Conservation (phyloP, 2,888 invertebrate species). For the Ptilodon capucinus region DNA sequence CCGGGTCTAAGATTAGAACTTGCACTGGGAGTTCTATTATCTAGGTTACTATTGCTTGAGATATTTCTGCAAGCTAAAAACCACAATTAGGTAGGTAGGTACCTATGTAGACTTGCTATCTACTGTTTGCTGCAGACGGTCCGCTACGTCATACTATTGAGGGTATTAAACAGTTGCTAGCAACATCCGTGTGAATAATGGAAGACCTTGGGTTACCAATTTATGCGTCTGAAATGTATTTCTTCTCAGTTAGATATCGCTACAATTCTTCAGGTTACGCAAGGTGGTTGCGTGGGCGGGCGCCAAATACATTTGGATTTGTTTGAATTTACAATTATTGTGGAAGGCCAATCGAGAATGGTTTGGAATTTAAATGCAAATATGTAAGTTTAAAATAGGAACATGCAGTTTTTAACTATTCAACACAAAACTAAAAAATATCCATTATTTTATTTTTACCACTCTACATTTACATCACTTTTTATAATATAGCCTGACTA, state of each 20-base stretch:
- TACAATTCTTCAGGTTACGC: not conserved
- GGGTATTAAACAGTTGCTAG: constrained; percentile 23
- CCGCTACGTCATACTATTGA: constrained; percentile 21
- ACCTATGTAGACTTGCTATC: constrained; percentile 2
- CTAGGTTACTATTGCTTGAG: too few relatives aligned
- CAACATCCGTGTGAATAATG: constrained; percentile 26
- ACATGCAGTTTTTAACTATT: too few relatives aligned
- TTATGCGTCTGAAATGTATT: constrained; percentile 2
- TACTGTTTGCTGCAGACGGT: constrained; percentile 13
- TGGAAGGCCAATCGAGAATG: not conserved
- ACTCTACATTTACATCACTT: too few relatives aligned
- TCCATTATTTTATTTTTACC: too few relatives aligned
- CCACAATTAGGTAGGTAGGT: not conserved
- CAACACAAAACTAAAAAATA: too few relatives aligned
- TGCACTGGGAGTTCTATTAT: too few relatives aligned
- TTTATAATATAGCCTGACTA: too few relatives aligned
- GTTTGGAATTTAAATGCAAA: not conserved
- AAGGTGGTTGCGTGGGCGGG: not conserved
- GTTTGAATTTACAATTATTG: not conserved
- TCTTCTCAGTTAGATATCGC: not conserved
- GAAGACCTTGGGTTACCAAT: constrained; percentile 1
- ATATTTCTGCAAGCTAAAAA: not conserved
- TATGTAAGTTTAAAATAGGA: not conserved
- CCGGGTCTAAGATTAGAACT: too few relatives aligned
- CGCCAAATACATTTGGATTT: not conserved